A percentile compares a stretch with the other conserved stretches of the same genome.
Conservation (phyloP, 2,113 vertebrate genomes). For the Petrocephalus zakoni region DNA sequence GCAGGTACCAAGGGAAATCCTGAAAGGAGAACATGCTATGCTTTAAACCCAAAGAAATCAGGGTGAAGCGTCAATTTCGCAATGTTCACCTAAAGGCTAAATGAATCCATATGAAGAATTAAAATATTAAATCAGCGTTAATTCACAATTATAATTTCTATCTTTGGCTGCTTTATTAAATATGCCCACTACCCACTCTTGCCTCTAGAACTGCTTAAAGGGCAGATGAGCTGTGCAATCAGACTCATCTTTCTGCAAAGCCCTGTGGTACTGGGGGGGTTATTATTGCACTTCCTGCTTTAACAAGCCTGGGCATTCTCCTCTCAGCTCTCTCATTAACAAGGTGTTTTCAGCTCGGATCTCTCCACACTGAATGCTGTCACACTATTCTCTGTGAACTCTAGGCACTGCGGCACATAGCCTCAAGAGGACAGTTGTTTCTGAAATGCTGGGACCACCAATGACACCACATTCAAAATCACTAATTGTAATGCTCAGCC, state of each 20-base stretch:
- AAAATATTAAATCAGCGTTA: neutral
- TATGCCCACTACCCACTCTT: neutral
- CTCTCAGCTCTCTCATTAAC: neutral
- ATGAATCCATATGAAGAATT: neutral
- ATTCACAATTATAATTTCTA: neutral
- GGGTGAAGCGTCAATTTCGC: neutral
- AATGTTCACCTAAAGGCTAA: neutral
- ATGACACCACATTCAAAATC: neutral
- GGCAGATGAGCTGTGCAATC: neutral
- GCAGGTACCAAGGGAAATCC: conserved; percentile 90
- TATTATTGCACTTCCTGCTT: neutral
- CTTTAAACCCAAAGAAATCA: neutral
- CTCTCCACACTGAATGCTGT: neutral
- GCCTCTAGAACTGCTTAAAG: neutral
- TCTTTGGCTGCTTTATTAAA: neutral
- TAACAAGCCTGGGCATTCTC: neutral
- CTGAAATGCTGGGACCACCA: neutral
- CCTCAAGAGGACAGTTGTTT: neutral
- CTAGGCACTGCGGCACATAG: neutral
- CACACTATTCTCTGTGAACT: neutral
- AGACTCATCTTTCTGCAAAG: neutral
- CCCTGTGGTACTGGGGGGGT: neutral
- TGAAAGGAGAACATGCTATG: conserved; percentile 43
- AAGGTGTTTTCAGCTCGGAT: neutral
- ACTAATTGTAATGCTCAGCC: neutral